Percentiles rank a stretch among this genome's conserved stretches.
phyloP scores from a whole-genome alignment of 2,797 vertebrate species.

The Vespertilio murinus region DNA sequence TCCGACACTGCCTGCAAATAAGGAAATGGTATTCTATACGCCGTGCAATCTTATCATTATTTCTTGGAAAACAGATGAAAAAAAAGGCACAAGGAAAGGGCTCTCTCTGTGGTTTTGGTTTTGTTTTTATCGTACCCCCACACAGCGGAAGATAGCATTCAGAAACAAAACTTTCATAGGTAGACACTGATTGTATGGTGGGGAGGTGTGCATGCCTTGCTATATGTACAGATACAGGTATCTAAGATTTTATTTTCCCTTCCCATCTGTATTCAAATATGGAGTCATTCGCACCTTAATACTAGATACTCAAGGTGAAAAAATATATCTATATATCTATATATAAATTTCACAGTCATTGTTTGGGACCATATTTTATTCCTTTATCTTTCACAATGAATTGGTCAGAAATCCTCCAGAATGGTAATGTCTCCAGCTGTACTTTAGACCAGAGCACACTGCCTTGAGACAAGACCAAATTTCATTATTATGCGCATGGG shows the following conservation, averaged over 20 bases:
- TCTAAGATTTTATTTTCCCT: conserved; percentile 42
- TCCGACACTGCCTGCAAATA: conserved; percentile 75
- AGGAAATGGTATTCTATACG: conserved; percentile 81
- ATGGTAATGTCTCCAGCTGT: conserved; percentile 80
- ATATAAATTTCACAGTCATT: conserved; percentile 47
- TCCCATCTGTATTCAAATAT: conserved; percentile 67
- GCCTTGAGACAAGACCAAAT: conserved; percentile 88
- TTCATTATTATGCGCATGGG: conserved; percentile 90
- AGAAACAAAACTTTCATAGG: conserved; percentile 50
- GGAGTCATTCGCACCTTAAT: conserved; percentile 77
- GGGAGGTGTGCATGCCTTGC: not conserved
- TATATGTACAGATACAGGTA: not conserved
- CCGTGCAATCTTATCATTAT: conserved; percentile 80
- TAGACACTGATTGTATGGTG: not conserved
- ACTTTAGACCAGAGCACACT: conserved; percentile 84
- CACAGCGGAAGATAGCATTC: not conserved
- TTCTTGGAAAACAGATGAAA: conserved; percentile 80
- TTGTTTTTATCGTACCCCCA: conserved; percentile 17
- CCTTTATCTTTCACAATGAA: conserved; percentile 77
- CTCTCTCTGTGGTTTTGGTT: not conserved
- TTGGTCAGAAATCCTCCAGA: conserved; percentile 82
- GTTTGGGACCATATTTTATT: conserved; percentile 78
- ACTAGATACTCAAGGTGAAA: conserved; percentile 73
- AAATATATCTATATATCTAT: too few relatives aligned
- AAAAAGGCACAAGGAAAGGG: conserved; percentile 74